Conservation (phyloP, 2,888 invertebrate species). For the Agelastica alni region DNA sequence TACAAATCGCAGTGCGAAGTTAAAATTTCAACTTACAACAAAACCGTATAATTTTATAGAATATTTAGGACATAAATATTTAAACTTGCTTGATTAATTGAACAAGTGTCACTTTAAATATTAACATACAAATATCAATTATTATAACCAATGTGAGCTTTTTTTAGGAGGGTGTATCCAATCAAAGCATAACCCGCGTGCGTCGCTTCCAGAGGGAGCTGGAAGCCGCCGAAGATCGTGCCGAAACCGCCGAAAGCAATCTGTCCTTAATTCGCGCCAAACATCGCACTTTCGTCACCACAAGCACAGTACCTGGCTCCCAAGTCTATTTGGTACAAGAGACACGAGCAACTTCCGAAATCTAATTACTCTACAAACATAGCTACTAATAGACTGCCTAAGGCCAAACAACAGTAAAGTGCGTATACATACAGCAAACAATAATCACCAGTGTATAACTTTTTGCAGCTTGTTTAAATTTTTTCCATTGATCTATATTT, state of each 20-base stretch:
- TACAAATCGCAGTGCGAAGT: too few species aligned
- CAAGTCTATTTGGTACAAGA: conserved; percentile 90
- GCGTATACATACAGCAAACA: conserved; percentile 1
- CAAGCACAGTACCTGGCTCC: conserved; percentile 88
- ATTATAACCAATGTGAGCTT: conserved; percentile 2
- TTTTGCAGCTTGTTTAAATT: too few species aligned
- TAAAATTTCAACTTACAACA: too few species aligned
- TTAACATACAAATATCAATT: too few species aligned
- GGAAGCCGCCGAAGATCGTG: conserved; percentile 96
- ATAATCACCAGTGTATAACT: too few species aligned
- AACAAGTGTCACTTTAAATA: too few species aligned
- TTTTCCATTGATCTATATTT: too few species aligned
- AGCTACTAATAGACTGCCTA: conserved; percentile 33
- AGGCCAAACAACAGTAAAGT: conserved; percentile 13
- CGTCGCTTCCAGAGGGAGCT: conserved; percentile 98
- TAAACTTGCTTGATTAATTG: too few species aligned
- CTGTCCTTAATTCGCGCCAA: conserved; percentile 94
- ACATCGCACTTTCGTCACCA: conserved; percentile 97
- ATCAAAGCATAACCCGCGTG: conserved; percentile 91
- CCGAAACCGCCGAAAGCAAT: conserved; percentile 93
- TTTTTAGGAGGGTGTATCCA: conserved; percentile 83
- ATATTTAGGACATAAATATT: too few species aligned
- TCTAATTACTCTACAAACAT: conserved; percentile 43
- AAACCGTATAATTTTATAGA: too few species aligned
- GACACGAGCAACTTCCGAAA: conserved; percentile 61